Evolutionary conservation across 1,140 invertebrate genomes (phyloP).

Genomic region (Sipha flava): DNA sequence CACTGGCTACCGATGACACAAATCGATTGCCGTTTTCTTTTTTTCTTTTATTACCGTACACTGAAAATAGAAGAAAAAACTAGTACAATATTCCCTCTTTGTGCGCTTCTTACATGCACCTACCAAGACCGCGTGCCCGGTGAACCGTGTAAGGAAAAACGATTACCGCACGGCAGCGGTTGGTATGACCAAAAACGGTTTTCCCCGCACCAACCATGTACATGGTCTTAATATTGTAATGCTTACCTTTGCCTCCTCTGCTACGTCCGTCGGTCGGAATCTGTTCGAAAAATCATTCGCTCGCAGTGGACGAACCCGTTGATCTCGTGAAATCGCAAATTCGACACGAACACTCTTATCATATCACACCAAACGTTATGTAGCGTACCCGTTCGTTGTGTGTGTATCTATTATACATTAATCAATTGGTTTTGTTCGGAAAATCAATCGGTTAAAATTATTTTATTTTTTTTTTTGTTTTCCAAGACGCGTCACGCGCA

Average conservation of each 20-base stretch:
- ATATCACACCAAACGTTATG: no score
- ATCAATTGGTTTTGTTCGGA: not conserved
- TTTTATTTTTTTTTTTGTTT: not conserved
- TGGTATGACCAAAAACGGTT: slow-evolving; percentile 16
- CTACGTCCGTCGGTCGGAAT: no score
- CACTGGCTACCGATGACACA: slow-evolving; percentile 6
- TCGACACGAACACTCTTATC: not conserved
- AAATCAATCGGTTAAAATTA: not conserved
- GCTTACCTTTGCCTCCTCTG: no score
- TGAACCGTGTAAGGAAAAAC: slow-evolving; percentile 23
- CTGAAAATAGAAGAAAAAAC: slow-evolving; percentile 3
- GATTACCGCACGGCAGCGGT: not conserved
- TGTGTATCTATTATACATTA: no score
- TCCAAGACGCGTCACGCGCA: not conserved
- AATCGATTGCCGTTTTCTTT: slow-evolving; percentile 26
- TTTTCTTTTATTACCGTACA: no score
- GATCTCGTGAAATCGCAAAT: slow-evolving; percentile 2
- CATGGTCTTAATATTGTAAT: not conserved
- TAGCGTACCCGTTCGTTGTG: no score
- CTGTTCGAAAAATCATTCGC: not conserved
- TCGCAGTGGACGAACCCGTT: not conserved
- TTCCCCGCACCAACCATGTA: not conserved
- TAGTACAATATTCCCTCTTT: not conserved
- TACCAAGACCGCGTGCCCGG: not conserved
- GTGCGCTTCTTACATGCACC: not conserved